Conservation (phyloP, 2,888 invertebrate genomes). For the Drosophila fungiperda region DNA sequence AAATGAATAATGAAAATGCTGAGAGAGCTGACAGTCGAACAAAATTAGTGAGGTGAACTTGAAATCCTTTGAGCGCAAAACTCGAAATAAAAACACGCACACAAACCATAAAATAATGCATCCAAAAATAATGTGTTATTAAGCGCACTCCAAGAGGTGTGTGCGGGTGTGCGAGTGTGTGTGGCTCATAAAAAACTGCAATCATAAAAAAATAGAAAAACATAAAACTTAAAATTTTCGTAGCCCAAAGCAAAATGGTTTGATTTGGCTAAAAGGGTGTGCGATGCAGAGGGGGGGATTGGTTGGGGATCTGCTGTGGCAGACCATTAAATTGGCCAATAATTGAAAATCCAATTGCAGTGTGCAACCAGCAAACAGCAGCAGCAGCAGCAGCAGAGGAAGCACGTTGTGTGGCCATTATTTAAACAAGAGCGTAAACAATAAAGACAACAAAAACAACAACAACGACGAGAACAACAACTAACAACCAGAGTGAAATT, state of each 20-base stretch:
- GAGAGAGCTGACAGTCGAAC: slow-evolving; percentile 10
- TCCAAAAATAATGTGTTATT: slow-evolving; percentile 37
- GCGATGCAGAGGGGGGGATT: background rate
- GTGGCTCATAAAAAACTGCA: slow-evolving; percentile 69
- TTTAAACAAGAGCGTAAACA: slow-evolving; percentile 79
- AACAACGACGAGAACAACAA: slow-evolving; percentile 25
- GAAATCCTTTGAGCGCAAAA: slow-evolving; percentile 79
- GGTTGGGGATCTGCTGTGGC: background rate
- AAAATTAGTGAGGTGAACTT: slow-evolving; percentile 78
- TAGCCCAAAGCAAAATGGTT: slow-evolving; percentile 47
- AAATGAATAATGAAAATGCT: slow-evolving; percentile 12
- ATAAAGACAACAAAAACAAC: slow-evolving; percentile 66
- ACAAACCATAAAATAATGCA: slow-evolving; percentile 70
- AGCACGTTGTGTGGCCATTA: slow-evolving; percentile 77
- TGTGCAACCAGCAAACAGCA: slow-evolving; percentile 42
- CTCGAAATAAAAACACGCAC: slow-evolving; percentile 77
- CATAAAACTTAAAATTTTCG: slow-evolving; percentile 49
- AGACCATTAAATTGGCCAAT: slow-evolving; percentile 82
- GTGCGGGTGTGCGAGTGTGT: slow-evolving; percentile 14
- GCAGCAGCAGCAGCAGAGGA: slow-evolving; percentile 22
- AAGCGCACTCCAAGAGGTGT: slow-evolving; percentile 31
- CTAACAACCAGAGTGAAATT: slow-evolving; percentile 54
- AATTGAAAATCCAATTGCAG: slow-evolving; percentile 83
- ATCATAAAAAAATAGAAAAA: slow-evolving; percentile 58
- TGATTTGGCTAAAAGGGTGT: slow-evolving; percentile 23